Base-by-base conservation (phyloP, 2,797 vertebrate genomes). In the Malurus splendens region DNA sequence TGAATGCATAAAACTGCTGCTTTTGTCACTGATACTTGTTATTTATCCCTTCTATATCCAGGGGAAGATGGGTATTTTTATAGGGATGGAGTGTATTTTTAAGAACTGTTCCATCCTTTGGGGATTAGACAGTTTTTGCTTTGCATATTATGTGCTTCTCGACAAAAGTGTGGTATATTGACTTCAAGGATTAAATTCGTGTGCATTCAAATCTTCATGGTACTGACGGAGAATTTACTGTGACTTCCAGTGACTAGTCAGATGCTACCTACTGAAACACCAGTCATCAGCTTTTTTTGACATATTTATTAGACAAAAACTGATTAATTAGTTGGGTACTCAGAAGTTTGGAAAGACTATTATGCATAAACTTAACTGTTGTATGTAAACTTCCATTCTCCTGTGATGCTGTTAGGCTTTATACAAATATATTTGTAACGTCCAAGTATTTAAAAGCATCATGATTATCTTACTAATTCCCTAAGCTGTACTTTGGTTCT, bases 1-100 rank as follows among this genome's bases (percentile, higher is more conserved):
- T 70, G 93, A 96, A 95, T 77, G 72, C 95, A 94, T 96, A 96
- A 95, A 92, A 82, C 87, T 95, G 82, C 77, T 93, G 92, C 94
- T 90, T 94, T 94, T 96, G 94, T 81, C 94, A 94, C 71, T 76
- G 66, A 64, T 73, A 30, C 12, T 80, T 45, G 85, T 91, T 90
- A 60, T 71, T 84, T 93, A 73, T 86, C 87, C 92, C 89, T 59
- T 92, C 89, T 57, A 42, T 81, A 79, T 66, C 78, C 86, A 57
- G 71, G 77, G 76, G 65, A 92, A 91, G 79, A 80, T 92, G 83
- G 85, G 45, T 94, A 75, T 93, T 89, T 94, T 90, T 87, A 18
- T 65, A 70, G 73, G 93, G 90, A 94, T 92, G 94, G 87, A 89
- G 84, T 65, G 94, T 91, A 90, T 93, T 90, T 94, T 90, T 73